Evolutionary conservation across 2,797 vertebrate genomes (phyloP), one percentile per base, ranked within the genome.

Genomic region (Emys orbicularis): DNA sequence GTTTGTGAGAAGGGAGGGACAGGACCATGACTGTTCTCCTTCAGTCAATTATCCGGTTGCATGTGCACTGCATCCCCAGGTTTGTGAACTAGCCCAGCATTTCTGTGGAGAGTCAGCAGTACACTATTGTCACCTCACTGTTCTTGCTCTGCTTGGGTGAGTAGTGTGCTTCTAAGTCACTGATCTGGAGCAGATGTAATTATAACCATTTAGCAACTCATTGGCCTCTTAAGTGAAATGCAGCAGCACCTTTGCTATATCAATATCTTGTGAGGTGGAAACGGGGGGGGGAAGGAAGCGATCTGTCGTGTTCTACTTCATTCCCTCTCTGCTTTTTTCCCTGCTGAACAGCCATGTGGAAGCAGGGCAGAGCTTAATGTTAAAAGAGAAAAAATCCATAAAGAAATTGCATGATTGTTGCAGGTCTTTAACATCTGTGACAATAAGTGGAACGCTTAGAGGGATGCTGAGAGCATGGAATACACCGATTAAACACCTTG

Each of bases 191-290:
- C 0, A 1, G 15, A 2, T 47, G 1, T 89, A 82, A 57, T 77
- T 90, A 56, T 27, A 94, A 54, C 80, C 89, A 57, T 93, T 87
- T 84, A 91, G 84, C 54, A 47, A 89, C 90, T 95, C 93, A 61
- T 89, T 93, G 81, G 79, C 47, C 15, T 6, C n/a, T 56, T 56
- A 85, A 90, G 41, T 88, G 59, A 65, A n/a, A 68, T 68, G 18
- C n/a, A 37, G 65, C 65, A 68, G 65, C n/a, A 68, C 31, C 31
- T 61, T 3, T 37, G 6, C 72, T 47, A 5, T 47, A 76, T 76
- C 72, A 47, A 29, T 29, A 47, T 76, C 44, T 76, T 76, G 41
- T 29, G 25, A 47, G 25, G 41, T 47, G 12, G 12, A 76, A 76
- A 47, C 29, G 12, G 11, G 72, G 25, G 72, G 27, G 25, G 72